Conservation (phyloP, 2,888 invertebrate species). For the Electrophaes corylata region DNA sequence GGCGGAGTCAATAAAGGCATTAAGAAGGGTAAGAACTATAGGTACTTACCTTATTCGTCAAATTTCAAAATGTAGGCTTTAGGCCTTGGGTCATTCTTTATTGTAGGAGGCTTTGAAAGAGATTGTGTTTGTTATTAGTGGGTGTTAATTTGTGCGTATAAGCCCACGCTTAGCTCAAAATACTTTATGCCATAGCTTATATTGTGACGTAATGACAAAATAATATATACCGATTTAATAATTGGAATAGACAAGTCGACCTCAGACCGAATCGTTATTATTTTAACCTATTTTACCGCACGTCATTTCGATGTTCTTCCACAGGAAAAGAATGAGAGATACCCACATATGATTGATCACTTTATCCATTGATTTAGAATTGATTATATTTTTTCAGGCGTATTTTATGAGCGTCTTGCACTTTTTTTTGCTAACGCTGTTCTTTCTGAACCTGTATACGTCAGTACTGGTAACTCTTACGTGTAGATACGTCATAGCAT, state of each 20-base stretch:
- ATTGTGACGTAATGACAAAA: not conserved
- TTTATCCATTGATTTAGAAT: not conserved
- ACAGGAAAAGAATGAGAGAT: not conserved
- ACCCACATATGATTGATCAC: no score
- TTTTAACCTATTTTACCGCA: not conserved
- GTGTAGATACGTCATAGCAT: slow-evolving; percentile 66
- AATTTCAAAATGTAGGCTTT: not conserved
- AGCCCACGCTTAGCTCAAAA: slow-evolving; percentile 11
- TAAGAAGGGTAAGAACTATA: slow-evolving; percentile 62
- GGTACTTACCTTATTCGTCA: not conserved
- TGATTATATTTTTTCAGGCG: slow-evolving; percentile 58
- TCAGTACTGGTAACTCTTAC: slow-evolving; percentile 69
- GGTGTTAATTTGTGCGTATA: slow-evolving; percentile 15
- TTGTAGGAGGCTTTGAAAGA: slow-evolving; percentile 12
- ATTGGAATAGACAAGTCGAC: no score
- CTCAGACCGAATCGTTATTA: not conserved
- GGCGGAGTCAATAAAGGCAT: slow-evolving; percentile 72
- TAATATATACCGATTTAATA: no score
- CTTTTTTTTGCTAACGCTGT: slow-evolving; percentile 73
- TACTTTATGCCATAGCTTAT: not conserved
- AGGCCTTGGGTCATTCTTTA: not conserved
- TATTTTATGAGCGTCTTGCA: slow-evolving; percentile 78
- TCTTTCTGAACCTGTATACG: slow-evolving; percentile 76
- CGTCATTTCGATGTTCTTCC: not conserved
- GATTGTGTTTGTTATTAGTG: slow-evolving; percentile 15